Conservation (phyloP, 2,797 vertebrate genomes). For the Hyperoplus lanceolatus region DNA sequence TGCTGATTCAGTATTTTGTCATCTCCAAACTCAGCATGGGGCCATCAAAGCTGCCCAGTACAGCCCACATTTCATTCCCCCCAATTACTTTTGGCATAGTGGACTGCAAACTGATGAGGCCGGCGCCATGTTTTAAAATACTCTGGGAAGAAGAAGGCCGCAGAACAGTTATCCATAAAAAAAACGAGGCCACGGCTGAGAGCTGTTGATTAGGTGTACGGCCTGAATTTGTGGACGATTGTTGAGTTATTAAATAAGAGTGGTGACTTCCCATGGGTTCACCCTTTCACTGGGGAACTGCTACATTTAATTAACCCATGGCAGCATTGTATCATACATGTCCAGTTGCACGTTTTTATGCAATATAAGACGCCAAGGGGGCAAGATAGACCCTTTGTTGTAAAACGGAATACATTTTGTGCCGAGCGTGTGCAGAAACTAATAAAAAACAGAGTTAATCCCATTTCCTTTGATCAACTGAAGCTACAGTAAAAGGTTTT, state of each 20-base stretch:
- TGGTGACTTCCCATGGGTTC: background rate
- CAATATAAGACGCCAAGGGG: background rate
- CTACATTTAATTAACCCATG: background rate
- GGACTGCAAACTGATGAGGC: conserved; percentile 49
- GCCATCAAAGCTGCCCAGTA: conserved; percentile 56
- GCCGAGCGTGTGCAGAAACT: background rate
- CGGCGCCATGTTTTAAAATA: conserved; percentile 25
- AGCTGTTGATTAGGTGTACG: conserved; percentile 18
- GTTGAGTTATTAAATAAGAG: conserved; percentile 25
- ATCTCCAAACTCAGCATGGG: conserved; percentile 46
- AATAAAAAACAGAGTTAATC: background rate
- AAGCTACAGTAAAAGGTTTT: background rate
- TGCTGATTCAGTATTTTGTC: conserved; percentile 50
- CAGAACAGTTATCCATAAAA: conserved; percentile 20
- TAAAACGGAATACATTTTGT: background rate
- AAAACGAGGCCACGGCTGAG: conserved; percentile 29
- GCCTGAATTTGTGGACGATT: conserved; percentile 24
- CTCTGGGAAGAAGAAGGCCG: conserved; percentile 35
- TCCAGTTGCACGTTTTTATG: background rate
- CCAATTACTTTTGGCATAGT: conserved; percentile 54
- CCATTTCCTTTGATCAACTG: background rate
- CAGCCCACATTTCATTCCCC: conserved; percentile 44
- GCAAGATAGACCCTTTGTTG: background rate
- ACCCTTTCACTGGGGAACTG: background rate
- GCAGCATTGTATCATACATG: background rate